These are phyloP conservation scores for Peromyscus eremicus DNA, from an alignment of 2,797 vertebrate species.

Conservation along the genomic window DNA sequence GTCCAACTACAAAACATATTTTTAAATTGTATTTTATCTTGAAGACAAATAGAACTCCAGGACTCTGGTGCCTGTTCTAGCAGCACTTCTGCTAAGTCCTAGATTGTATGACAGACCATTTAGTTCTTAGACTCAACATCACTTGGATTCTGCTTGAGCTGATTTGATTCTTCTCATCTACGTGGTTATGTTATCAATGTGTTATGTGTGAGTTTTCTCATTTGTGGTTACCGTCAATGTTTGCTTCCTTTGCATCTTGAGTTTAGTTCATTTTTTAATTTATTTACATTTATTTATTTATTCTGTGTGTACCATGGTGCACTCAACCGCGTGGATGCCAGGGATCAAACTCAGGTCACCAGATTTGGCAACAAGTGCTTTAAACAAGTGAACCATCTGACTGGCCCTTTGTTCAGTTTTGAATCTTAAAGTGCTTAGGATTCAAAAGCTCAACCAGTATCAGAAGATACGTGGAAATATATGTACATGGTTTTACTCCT, in stretches of 20 bases:
- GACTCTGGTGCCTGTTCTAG: background rate
- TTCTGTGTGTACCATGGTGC: background rate
- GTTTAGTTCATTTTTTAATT: background rate
- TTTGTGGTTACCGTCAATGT: background rate
- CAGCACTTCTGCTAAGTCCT: background rate
- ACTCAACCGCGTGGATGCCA: background rate
- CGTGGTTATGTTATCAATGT: background rate
- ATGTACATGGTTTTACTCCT: background rate
- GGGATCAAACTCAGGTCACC: background rate
- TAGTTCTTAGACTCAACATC: background rate
- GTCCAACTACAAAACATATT: background rate
- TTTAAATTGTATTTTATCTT: background rate
- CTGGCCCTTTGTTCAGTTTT: background rate
- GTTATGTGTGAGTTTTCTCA: background rate
- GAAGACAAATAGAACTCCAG: background rate
- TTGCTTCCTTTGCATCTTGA: constrained; percentile 11
- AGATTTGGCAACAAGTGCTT: too few relatives aligned
- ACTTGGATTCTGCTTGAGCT: background rate
- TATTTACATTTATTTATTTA: background rate
- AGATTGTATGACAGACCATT: background rate
- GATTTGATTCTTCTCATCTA: background rate
- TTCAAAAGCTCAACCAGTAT: background rate
- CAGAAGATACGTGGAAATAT: background rate
- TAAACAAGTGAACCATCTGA: background rate
- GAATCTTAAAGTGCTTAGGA: background rate